Base-by-base conservation (phyloP, 2,888 invertebrate species). In the Thelaira solivaga region DNA sequence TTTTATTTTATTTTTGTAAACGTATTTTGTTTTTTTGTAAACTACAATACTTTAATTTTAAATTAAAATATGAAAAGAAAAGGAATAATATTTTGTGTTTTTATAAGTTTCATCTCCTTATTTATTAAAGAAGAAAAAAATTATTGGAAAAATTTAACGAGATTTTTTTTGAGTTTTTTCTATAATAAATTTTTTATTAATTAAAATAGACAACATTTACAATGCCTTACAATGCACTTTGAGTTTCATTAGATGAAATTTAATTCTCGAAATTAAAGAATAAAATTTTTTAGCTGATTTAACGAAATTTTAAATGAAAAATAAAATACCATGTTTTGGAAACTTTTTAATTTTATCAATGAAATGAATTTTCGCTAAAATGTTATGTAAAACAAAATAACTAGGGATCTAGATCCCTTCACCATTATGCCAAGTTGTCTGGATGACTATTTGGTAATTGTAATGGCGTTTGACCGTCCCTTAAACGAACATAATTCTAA, bases 1-100 rank as follows among this genome's bases (percentile, higher is more conserved):
- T 36, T 67, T 34, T 57, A 62, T 49, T 31, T 65, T 51, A 53
- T 22, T 65, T 34, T 78, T 77, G 77, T 77, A 73, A 77, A 73
- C 62, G 62, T 73, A 57, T 72, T 64, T 53, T 49, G 49, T 64
- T 72, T 65, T 24, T 75, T 65, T 76, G 62, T 76, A 76, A 76
- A 76, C 80, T 76, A 76, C 65, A 76, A 59, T 68, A 55, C 55
- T 57, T 57, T 57, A 13, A 69, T 29, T 53, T 64, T 41, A 59
- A 78, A 74, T 31, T n/a, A 69, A 69, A 62, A 49, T 29, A 18
- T 49, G 26, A 62, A 72, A 22, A 24, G 53, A 72, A 68, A 53
- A 7, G 51, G 34, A n/a, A n/a, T n/a, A 20, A 59, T 55, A 18
- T 62, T 47, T 59, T 77, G 7, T 65, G 24, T 36, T 57, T 57